Base-by-base conservation (phyloP, 2,888 invertebrate genomes). In the Eilema sororculum region DNA sequence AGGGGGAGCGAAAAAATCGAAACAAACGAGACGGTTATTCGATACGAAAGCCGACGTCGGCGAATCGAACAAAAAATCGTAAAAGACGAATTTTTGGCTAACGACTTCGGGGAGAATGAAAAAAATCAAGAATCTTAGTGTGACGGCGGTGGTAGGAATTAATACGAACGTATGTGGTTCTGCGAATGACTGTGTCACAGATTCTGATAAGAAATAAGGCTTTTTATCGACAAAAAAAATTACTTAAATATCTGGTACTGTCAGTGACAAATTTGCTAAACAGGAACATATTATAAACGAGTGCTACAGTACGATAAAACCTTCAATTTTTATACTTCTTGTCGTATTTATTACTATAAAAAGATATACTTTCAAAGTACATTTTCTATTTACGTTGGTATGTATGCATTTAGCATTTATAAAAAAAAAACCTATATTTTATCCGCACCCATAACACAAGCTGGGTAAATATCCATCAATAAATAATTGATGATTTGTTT, bases 101-200 rank as follows among this genome's bases (percentile, higher is more conserved):
- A 89, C 89, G 90, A 89, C 86, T 84, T 81, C 65, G 82, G 78
- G 78, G 79, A 78, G 82, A 83, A 84, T 87, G 89, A 90, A 91
- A 92, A 90, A 87, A 88, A 78, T 67, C 72, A 85, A 84, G 86
- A 86, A 89, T 84, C 84, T 83, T 85, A 87, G 83, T 82, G 83
- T 83, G 86, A 91, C 88, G 89, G 88, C 86, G 85, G 74, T 76
- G 85, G 74, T 76, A n/a, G 84, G 89, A 89, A 90, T 90, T 89
- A 89, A 88, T 91, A 92, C 89, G 89, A 91, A 86, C 82, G 66
- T 63, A 86, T 74, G 84, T 84, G 81, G 74, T 91, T 91, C 91
- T 82, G 78, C 75, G 90, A 92, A 91, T 71, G 80, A 71, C 69
- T 72, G 73, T 72, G 75, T 63, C 59, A 58, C 65, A 65, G 66